Evolutionary conservation across 2,888 invertebrate species (phyloP).

Genomic region (Scelioninae gen. 1): DNA sequence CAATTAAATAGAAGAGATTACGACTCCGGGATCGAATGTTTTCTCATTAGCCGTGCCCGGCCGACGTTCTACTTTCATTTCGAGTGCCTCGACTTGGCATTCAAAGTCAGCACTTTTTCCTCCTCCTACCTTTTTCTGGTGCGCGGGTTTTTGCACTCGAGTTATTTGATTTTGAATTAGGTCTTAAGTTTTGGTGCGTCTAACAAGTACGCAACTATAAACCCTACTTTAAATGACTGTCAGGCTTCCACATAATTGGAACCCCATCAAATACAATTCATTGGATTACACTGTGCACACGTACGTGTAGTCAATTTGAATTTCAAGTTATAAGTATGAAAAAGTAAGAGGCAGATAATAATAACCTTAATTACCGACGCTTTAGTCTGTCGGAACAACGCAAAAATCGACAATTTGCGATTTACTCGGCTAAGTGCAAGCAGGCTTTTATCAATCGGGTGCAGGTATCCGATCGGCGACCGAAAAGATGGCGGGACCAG

Average conservation of each 20-base stretch:
- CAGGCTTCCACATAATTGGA: constrained; percentile 7
- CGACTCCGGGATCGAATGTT: constrained; percentile 42
- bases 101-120: too few relatives aligned
- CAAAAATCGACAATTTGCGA: constrained; percentile 65
- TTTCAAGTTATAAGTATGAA: constrained; percentile 14
- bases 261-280: not conserved
- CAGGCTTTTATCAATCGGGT: constrained; percentile 59
- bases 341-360: constrained; percentile 31
- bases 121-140: constrained; percentile 16
- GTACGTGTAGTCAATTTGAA: constrained; percentile 20
- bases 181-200: too few relatives aligned
- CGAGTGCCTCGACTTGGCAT: constrained; percentile 24
- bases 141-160: constrained; percentile 17
- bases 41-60: constrained; percentile 40
- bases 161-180: constrained; percentile 24
- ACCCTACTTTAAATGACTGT: not conserved
- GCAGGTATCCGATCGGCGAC: constrained; percentile 68
- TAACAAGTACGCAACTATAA: too few relatives aligned
- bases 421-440: constrained; percentile 63
- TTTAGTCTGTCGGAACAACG: constrained; percentile 49
- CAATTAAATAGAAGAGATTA: constrained; percentile 61
- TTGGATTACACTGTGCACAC: not conserved
- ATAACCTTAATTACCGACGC: constrained; percentile 61
- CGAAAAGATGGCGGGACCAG: constrained; percentile 75
- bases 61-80: constrained; percentile 47